Evolutionary conservation across 1,140 invertebrate genomes (phyloP), one percentile per base, ranked within the genome.

Genomic region (Drosophila tsacasi): DNA sequence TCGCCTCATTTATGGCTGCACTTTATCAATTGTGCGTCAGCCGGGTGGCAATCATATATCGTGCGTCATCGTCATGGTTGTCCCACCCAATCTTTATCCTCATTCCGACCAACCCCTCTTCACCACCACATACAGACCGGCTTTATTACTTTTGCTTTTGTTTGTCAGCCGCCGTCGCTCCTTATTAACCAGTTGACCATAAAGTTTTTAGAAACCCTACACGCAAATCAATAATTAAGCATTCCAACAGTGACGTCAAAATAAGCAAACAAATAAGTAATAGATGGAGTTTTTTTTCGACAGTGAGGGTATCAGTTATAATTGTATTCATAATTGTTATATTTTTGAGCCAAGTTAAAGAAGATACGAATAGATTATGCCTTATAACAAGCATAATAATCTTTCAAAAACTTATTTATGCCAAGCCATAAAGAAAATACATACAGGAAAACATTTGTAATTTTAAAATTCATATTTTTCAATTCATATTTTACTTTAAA

Each of bases 1-100:
- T 27, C 64, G 49, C 49, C 42, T 62, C 58, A 57, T 82, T 82
- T 82, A 82, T 82, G 62, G 72, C 80, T 79, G 80, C 81, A 79
- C 63, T 83, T 83, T 76, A 83, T 83, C 81, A 83, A 83, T 83
- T 83, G 61, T 83, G 76, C 81, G 81, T 83, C 81, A 83, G 49
- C 54, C 52, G 21, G 46, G 46, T 57, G 65, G 50, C 74, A 77
- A 77, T 61, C 75, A 66, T 37, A 50, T 35, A 62, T 40, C 62
- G 79, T 82, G 79, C 79, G 79, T 82, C 79, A 82, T 82, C 59
- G 64, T 47, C 76, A 79, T 59, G 52, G 57, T 42, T 46, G 55
- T 35, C 13, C 71, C 54, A 25, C 62, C 47, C 65, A 40, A 25
- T 30, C 58, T 44, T 59, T 39, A 58, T 30, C 39, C 44, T 25